Evolutionary conservation across 2,797 vertebrate genomes (phyloP), one percentile per base, ranked within the genome.

Genomic region (Ambastaia sidthimunki): DNA sequence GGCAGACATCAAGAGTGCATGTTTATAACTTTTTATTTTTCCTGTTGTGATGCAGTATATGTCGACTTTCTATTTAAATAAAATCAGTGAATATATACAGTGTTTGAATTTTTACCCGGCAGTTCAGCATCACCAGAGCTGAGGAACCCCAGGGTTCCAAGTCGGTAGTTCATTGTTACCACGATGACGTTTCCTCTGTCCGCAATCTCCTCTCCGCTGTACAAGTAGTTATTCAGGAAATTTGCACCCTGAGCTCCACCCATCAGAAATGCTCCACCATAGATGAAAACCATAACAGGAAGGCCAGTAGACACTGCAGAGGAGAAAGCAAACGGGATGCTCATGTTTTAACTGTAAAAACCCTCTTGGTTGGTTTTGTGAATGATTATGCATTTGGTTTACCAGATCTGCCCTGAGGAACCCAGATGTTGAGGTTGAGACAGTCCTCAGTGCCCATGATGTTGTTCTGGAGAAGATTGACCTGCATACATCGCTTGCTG

Each of bases 381-480:
- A 50, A 7, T 52, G 34, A 11, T 1, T 55, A n/a, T 2, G 13
- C 10, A 21, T 28, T 54, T 63, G 6, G 6, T 3, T 88, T 89
- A 91, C 96, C 70, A 85, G 10, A 84, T 11, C 3, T 77, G 12
- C 83, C 88, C 3, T 98, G 97, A 83, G 97, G 97, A 74, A 99
- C 84, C 97, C 97, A 98, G 85, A 99, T 92, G 90, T 99, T 99
- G 16, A 99, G 95, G 84, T 96, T 98, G 13, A 99, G 96, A 87
- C 97, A 99, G 87, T 99, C 96, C 75, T 97, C 94, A 0, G 75
- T 87, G 7, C 98, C 98, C 0, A 89, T 89, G 11, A 91, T 89
- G 12, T 70, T 69, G 0, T 52, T 89, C 89, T 95, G 93, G 0
- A 91, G 0, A 0, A 96, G 7, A 0, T 89, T 94, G 69, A 93